These are phyloP conservation scores for Cydia amplana DNA, from an alignment of 1,140 invertebrate genomes.

Conservation along the genomic window DNA sequence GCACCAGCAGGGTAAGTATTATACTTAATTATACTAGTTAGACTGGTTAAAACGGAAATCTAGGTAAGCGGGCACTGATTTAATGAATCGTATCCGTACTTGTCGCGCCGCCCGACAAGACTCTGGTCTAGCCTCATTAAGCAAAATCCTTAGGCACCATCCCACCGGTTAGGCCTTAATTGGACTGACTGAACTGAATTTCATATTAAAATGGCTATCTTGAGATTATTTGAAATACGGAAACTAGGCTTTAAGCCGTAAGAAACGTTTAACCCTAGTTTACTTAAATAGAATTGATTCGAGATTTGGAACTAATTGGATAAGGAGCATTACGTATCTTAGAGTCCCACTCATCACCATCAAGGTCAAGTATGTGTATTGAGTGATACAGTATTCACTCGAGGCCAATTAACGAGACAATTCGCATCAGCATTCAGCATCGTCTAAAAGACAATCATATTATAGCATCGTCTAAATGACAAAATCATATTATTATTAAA, in stretches of 20 bases:
- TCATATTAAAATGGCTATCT: conserved; percentile 22
- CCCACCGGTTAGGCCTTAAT: conserved; percentile 9
- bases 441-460: too few relatives aligned
- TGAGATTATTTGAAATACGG: conserved; percentile 4
- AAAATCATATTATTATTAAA: too few relatives aligned
- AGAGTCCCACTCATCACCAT: too few relatives aligned
- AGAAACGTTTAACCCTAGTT: background rate
- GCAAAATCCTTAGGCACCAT: conserved; percentile 29
- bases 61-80: conserved; percentile 51
- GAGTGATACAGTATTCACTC: too few relatives aligned
- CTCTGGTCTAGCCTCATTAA: conserved; percentile 45
- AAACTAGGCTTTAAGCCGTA: background rate
- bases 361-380: too few relatives aligned
- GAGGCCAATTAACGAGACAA: too few relatives aligned
- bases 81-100: conserved; percentile 69
- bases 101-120: conserved; percentile 48
- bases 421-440: too few relatives aligned
- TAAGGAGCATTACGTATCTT: too few relatives aligned
- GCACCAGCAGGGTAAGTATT: conserved; percentile 38
- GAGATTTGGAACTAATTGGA: background rate
- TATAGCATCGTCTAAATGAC: too few relatives aligned
- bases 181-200: conserved; percentile 20
- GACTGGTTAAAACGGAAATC: conserved; percentile 71
- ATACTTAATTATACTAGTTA: conserved; percentile 49
- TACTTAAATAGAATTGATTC: background rate